Conservation (phyloP, 2,113 vertebrate genomes). For the Fregetta grallaria region DNA sequence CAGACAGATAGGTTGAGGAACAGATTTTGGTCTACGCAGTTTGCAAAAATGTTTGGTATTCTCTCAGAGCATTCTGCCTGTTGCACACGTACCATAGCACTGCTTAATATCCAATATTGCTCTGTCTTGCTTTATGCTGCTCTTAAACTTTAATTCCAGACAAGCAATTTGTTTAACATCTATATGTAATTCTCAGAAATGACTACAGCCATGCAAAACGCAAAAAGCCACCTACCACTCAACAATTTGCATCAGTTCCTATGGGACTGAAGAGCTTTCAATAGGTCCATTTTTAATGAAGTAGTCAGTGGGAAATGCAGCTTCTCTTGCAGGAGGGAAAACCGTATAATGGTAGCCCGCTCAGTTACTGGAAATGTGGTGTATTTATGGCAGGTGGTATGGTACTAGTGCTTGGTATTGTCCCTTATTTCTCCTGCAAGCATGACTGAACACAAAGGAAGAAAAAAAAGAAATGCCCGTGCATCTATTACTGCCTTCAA, state of each 20-base stretch:
- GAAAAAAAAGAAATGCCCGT: background rate
- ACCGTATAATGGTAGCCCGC: background rate
- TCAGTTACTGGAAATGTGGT: background rate
- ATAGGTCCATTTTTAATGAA: background rate
- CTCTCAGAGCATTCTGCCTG: background rate
- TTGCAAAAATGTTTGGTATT: background rate
- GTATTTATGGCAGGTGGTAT: background rate
- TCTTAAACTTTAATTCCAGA: background rate
- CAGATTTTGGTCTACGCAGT: background rate
- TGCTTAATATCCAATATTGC: background rate
- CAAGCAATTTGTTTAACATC: background rate
- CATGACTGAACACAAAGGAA: background rate
- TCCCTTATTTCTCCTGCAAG: background rate
- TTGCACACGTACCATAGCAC: background rate
- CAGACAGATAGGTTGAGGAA: background rate
- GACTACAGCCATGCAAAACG: background rate
- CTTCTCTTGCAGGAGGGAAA: background rate
- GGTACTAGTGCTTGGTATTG: background rate
- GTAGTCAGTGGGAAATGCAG: background rate
- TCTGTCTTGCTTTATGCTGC: background rate
- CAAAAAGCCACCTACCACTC: background rate
- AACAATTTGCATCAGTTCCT: background rate
- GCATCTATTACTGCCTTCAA: background rate
- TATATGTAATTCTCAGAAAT: conserved; percentile 3
- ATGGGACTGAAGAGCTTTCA: background rate